Percentiles rank a stretch among this genome's conserved stretches.
phyloP scores from a whole-genome alignment of 2,113 vertebrate species.

The Hydrolagus affinis region DNA sequence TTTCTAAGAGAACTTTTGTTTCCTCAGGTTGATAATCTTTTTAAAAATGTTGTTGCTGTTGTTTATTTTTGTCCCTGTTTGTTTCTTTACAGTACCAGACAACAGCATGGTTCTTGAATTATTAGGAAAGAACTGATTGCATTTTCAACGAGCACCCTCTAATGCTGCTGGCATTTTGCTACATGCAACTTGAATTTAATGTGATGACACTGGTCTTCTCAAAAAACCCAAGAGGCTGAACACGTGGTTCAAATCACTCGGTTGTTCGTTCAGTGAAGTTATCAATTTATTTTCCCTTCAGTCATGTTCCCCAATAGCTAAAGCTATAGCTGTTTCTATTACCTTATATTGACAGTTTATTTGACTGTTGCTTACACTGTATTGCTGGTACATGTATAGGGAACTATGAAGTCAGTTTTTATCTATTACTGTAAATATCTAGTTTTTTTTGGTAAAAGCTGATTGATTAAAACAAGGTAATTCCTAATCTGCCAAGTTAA shows the following conservation, averaged over 20 bases:
- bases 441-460: too few species aligned
- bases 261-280: background rate
- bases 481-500: too few species aligned
- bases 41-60: too few species aligned
- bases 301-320: background rate
- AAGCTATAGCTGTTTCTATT: background rate
- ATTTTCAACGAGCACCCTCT: background rate
- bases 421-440: too few species aligned
- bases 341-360: background rate
- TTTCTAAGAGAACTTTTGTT: too few species aligned
- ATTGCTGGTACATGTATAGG: background rate
- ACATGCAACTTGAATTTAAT: slow-evolving; percentile 4
- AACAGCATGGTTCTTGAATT: background rate
- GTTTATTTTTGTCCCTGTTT: background rate
- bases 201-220: background rate
- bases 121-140: background rate
- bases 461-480: too few species aligned
- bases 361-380: background rate
- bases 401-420: too few species aligned
- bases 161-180: background rate
- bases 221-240: background rate
- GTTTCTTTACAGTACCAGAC: background rate
- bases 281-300: slow-evolving; percentile 9
- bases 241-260: background rate
- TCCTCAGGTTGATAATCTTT: too few species aligned